Percentiles rank a stretch among this genome's conserved stretches.
Evolutionary conservation across 2,113 vertebrate genomes (phyloP).

Genomic region (Phylloscopus whistleri): DNA sequence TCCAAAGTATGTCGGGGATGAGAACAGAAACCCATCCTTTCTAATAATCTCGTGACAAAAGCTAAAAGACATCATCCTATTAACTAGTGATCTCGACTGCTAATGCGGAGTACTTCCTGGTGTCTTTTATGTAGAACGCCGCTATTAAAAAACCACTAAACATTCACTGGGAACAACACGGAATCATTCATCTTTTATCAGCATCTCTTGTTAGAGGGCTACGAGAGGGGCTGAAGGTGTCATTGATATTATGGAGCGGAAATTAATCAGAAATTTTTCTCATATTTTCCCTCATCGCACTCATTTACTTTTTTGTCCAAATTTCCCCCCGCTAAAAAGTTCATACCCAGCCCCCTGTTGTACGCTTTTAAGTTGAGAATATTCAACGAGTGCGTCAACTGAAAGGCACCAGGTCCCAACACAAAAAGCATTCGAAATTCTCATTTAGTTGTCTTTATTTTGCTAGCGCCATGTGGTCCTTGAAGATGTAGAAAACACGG

Average conservation of each 20-base stretch:
- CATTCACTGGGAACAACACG: conserved; percentile 86
- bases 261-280: conserved; percentile 90
- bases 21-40: conserved; percentile 91
- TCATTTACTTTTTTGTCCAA: conserved; percentile 87
- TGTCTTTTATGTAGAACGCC: conserved; percentile 88
- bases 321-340: conserved; percentile 82
- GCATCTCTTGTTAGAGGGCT: conserved; percentile 87
- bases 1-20: conserved; percentile 80
- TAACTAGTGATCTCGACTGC: conserved; percentile 98
- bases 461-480: conserved; percentile 98
- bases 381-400: conserved; percentile 90
- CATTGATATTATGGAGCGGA: conserved; percentile 95
- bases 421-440: conserved; percentile 97
- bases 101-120: conserved; percentile 94
- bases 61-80: conserved; percentile 99
- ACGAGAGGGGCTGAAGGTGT: conserved; percentile 90
- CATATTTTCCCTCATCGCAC: conserved; percentile 84
- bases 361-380: conserved; percentile 84
- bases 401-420: conserved; percentile 91
- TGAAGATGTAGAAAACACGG: conserved; percentile 99
- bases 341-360: conserved; percentile 88
- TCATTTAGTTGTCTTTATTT: conserved; percentile 99
- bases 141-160: conserved; percentile 92
- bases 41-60: conserved; percentile 99
- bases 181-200: conserved; percentile 95